These are phyloP conservation scores for Lytechinus variegatus DNA, from an alignment of 35 echinoderm and acorn worm genomes.

Conservation along the genomic window DNA sequence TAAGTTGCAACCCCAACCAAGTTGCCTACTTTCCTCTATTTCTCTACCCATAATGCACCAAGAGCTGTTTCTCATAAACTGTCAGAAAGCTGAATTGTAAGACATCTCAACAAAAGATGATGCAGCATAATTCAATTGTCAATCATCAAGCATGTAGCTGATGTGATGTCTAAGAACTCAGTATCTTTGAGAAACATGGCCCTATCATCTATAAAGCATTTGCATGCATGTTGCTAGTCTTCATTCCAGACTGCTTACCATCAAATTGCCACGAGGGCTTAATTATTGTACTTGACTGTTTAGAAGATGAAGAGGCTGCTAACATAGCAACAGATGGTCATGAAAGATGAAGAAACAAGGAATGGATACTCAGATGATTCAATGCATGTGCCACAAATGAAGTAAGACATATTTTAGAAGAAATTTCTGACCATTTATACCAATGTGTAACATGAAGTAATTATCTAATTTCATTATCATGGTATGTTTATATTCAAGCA, in stretches of 20 bases:
- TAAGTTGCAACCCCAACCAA: neutral
- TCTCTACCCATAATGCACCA: neutral
- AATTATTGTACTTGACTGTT: neutral
- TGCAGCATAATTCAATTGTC: too few species aligned
- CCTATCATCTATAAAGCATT: neutral
- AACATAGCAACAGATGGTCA: neutral
- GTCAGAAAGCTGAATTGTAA: too few species aligned
- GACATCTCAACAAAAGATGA: too few species aligned
- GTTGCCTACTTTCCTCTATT: neutral
- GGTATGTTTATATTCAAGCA: too few species aligned
- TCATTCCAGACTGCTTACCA: neutral
- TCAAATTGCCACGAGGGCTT: slow-evolving; percentile 32
- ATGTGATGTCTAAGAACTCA: too few species aligned
- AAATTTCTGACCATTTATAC: neutral
- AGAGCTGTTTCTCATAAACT: too few species aligned
- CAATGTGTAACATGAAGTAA: neutral
- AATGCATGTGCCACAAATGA: neutral
- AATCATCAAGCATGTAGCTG: too few species aligned
- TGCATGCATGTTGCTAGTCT: neutral
- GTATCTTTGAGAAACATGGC: too few species aligned
- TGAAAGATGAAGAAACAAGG: slow-evolving; percentile 4
- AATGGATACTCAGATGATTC: neutral
- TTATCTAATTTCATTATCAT: neutral
- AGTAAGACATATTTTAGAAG: neutral
- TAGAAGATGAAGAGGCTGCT: slow-evolving; percentile 9